Base-by-base conservation (phyloP, 2,797 vertebrate species). In the Sebastolobus altivelis region DNA sequence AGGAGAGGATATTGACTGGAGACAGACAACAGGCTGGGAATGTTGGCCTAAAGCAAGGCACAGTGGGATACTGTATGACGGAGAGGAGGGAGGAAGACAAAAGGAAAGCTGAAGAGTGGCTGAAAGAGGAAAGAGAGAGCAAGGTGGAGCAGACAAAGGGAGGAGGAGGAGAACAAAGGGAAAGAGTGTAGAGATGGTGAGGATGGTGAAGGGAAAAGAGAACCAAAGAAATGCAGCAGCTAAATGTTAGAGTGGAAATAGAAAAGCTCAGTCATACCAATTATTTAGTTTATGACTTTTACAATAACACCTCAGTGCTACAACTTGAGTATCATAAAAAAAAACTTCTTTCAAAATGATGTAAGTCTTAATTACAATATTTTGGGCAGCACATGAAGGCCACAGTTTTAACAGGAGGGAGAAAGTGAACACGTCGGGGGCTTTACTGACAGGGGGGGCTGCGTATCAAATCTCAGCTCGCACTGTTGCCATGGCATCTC, bases 21-120 rank as follows among this genome's bases (percentile, higher is more conserved):
- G 56, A 62, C 65, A 78, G 72, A 77, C 33, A 52, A 59, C 46
- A 75, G 59, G 35, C 65, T 46, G 66, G 61, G 76, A 79, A 86
- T 60, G 72, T 65, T 63, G 31, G 67, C 82, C 78, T 80, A 40
- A 61, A 81, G 86, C 31, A 13, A 71, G 10, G 38, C 43, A 72
- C 49, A 68, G 63, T 29, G 66, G 40, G 71, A 72, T 46, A 60
- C n/a, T 65, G 55, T 37, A 40, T 14, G 49, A 25, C 20, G 25
- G 38, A 76, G 56, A 20, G 46, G 16, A 49, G 18, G 46, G 46
- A 49, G 46, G 46, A 49, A 77, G 5, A 79, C 38, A 58, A 62
- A 65, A 49, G 59, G 22, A 61, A 62, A 22, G 20, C 13, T 61
- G 22, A 29, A n/a, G 46, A 56, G 33, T 0, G 25, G 13, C 5